Base-by-base conservation (phyloP, 1,140 invertebrate genomes). In the Drosophila kepulauana region DNA sequence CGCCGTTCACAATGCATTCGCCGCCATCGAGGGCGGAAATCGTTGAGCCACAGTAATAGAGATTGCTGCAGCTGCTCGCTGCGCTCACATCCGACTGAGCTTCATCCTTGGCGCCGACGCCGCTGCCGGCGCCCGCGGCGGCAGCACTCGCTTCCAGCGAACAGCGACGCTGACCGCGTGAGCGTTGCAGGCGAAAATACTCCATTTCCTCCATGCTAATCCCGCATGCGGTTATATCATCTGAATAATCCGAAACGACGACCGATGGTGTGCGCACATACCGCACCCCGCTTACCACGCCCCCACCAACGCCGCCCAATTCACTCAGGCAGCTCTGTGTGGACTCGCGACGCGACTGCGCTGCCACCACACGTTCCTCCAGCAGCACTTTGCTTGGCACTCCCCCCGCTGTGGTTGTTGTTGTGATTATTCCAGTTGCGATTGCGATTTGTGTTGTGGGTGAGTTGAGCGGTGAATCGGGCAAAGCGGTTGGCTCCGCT, bases 191-290 rank as follows among this genome's bases (percentile, higher is more conserved):
- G 7, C 94, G 92, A 78, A 95, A 93, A 92, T 95, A 95, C 80
- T 95, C 94, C 78, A 95, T 94, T 84, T 96, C 95, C 77, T 96
- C 95, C 46, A 95, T 92, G 5, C 95, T 95, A 3, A 95, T 94
- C 5, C 95, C 95, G 38, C 94, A 93, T 10, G 94, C 93, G 5
- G 94, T 94, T 15, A 95, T 93, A 73, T 96, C 96, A 84, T 97
- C 96, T 0, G 96, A 97, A 82, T 97, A 97, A 91, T 97, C 97
- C 78, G 96, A 97, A 1, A 97, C 96, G 2, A 97, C 96, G 13
- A 97, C 96, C 15, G 96, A 97, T 0, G 97, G 96, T 0, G 96
- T 97, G 33, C 96, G 92, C 85, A 96, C 96, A 79, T 94, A 96
- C 1, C 96, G 93, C 3, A 93, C 93, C 0, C 82, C 87, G 1